phyloP scores from a whole-genome alignment of 1,140 invertebrate genomes.

The Aphelinus atriplicis region DNA sequence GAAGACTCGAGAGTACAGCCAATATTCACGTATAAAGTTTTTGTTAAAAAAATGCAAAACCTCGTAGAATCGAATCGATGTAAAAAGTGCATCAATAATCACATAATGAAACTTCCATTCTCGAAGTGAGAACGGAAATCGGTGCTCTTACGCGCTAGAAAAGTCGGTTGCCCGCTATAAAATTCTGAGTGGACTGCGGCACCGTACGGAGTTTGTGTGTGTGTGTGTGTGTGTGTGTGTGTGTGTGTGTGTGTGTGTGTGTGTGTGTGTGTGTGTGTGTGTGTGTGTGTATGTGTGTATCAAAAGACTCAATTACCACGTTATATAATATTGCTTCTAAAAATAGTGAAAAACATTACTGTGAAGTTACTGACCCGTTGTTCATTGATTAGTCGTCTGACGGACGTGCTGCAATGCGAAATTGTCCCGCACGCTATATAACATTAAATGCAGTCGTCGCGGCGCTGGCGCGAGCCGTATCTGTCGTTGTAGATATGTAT shows the following conservation, averaged over 20 bases:
- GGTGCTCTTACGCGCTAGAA: constrained; percentile 19
- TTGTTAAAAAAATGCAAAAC: not conserved
- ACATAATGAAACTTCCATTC: constrained; percentile 1
- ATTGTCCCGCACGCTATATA: too few relatives aligned
- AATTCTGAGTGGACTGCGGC: constrained; percentile 16
- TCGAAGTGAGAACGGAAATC: constrained; percentile 1
- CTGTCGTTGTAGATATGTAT: constrained; percentile 13
- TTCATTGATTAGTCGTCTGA: constrained; percentile 1
- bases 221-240: constrained; percentile 3
- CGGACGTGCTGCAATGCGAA: too few relatives aligned
- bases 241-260: not conserved
- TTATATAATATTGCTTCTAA: constrained; percentile 7
- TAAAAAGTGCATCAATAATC: constrained; percentile 27
- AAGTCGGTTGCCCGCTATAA: constrained; percentile 11
- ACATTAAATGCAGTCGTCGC: too few relatives aligned
- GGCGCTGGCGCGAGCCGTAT: too few relatives aligned
- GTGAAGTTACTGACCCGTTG: constrained; percentile 31
- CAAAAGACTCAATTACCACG: constrained; percentile 23
- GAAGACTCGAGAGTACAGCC: constrained; percentile 2
- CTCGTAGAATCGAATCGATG: not conserved
- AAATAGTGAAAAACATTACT: constrained; percentile 28
- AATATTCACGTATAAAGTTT: constrained; percentile 3
- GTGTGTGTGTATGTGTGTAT: constrained; percentile 5
- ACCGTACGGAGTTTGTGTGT: not conserved
- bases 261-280: not conserved